A percentile compares a stretch with the other conserved stretches of the same genome.
Conservation (phyloP, 2,888 invertebrate species). For the Polydrusus tereticollis region DNA sequence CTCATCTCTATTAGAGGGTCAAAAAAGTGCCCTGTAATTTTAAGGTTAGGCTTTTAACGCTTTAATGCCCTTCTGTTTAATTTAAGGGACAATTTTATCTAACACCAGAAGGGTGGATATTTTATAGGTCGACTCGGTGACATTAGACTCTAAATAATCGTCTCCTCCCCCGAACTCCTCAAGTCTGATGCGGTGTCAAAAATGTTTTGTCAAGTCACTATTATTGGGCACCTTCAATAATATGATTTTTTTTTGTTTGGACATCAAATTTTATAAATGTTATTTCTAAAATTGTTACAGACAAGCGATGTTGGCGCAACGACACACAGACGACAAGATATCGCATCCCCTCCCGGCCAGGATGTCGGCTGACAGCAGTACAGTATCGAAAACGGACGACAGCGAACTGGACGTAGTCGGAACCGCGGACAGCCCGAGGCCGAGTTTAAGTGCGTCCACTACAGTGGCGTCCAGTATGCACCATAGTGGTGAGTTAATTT, state of each 20-base stretch:
- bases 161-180: too few relatives aligned
- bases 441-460: slow-evolving; percentile 69
- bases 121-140: slow-evolving; percentile 43
- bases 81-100: slow-evolving; percentile 45
- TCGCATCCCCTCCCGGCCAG: slow-evolving; percentile 66
- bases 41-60: slow-evolving; percentile 50
- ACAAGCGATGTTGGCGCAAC: slow-evolving; percentile 76
- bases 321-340: slow-evolving; percentile 72
- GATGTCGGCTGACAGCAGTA: slow-evolving; percentile 68
- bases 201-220: too few relatives aligned
- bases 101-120: slow-evolving; percentile 49
- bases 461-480: slow-evolving; percentile 60
- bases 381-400: slow-evolving; percentile 80
- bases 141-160: not conserved
- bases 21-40: slow-evolving; percentile 50
- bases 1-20: slow-evolving; percentile 46
- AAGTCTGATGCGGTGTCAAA: too few relatives aligned
- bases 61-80: slow-evolving; percentile 45
- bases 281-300: slow-evolving; percentile 70
- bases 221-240: too few relatives aligned
- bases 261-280: slow-evolving; percentile 37
- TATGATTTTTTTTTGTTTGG: slow-evolving; percentile 1
- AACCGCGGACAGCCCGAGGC: slow-evolving; percentile 85
- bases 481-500: slow-evolving; percentile 60
- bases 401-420: slow-evolving; percentile 93